Conservation (phyloP, 2,888 invertebrate species). For the Tetanocera ferruginea region DNA sequence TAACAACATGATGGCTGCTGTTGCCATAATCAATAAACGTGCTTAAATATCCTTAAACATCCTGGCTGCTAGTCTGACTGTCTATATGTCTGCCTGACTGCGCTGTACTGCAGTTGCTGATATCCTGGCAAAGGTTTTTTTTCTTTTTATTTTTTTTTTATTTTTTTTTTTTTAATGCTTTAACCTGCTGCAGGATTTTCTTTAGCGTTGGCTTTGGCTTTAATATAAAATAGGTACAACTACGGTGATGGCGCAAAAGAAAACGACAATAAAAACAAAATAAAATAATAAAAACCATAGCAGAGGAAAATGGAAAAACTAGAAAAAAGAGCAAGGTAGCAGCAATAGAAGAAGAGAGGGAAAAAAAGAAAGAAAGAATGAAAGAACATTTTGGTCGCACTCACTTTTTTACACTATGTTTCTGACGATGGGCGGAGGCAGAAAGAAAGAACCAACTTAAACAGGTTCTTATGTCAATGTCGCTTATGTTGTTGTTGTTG, state of each 20-base stretch:
- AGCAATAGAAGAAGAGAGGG: background rate
- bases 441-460: slow-evolving; percentile 14
- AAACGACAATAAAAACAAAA: background rate
- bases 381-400: slow-evolving; percentile 3
- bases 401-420: slow-evolving; percentile 13
- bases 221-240: background rate
- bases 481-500: background rate
- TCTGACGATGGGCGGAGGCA: slow-evolving; percentile 1
- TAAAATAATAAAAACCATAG: background rate
- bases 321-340: background rate
- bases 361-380: background rate
- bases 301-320: background rate
- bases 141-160: background rate
- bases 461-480: slow-evolving; percentile 17
- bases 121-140: slow-evolving; percentile 4
- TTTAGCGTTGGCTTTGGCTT: background rate
- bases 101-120: background rate
- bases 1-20: background rate
- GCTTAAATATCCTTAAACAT: slow-evolving; percentile 23
- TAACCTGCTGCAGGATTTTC: slow-evolving; percentile 8
- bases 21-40: slow-evolving; percentile 30
- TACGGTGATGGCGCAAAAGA: background rate
- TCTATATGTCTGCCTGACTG: background rate
- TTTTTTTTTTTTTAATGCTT: background rate
- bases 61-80: background rate